phyloP scores from a whole-genome alignment of 37 sponge, comb jelly and placozoan species.

The Petrosia ficiformis region DNA sequence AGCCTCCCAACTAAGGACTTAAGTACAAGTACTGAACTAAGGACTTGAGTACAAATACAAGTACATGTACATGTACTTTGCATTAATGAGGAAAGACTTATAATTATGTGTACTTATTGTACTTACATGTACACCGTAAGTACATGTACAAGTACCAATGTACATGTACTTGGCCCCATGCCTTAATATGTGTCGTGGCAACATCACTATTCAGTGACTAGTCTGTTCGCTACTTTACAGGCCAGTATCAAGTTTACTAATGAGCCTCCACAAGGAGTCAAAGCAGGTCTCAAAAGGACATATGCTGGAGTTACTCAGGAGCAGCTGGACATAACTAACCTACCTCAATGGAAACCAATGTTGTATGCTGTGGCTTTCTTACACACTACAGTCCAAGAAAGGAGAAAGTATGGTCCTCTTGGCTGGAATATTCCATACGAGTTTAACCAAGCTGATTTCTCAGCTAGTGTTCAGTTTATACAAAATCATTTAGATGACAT shows the following conservation, averaged over 20 bases:
- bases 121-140: too few relatives aligned
- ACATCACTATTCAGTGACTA: slow-evolving; percentile 1
- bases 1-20: too few relatives aligned
- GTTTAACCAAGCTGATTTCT: slow-evolving; percentile 97
- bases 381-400: slow-evolving; percentile 97
- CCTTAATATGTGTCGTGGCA: slow-evolving; percentile 24
- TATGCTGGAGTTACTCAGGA: slow-evolving; percentile 91
- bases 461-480: slow-evolving; percentile 95
- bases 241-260: slow-evolving; percentile 91
- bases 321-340: slow-evolving; percentile 87
- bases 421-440: slow-evolving; percentile 99
- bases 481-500: slow-evolving; percentile 99
- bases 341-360: slow-evolving; percentile 92
- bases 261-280: slow-evolving; percentile 96
- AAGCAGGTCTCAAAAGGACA: slow-evolving; percentile 95
- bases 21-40: too few relatives aligned
- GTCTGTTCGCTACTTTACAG: slow-evolving; percentile 44
- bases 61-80: too few relatives aligned
- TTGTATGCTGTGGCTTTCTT: slow-evolving; percentile 94
- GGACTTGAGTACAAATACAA: too few relatives aligned
- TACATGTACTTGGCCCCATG: too few relatives aligned
- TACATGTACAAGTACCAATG: too few relatives aligned
- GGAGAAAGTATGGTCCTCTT: slow-evolving; percentile 97
- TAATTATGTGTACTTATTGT: too few relatives aligned
- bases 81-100: too few relatives aligned